A percentile compares a stretch with the other conserved stretches of the same genome.
These are phyloP conservation scores for Embidobia sp. DNA, from an alignment of 2,888 invertebrate species.

Conservation along the genomic window DNA sequence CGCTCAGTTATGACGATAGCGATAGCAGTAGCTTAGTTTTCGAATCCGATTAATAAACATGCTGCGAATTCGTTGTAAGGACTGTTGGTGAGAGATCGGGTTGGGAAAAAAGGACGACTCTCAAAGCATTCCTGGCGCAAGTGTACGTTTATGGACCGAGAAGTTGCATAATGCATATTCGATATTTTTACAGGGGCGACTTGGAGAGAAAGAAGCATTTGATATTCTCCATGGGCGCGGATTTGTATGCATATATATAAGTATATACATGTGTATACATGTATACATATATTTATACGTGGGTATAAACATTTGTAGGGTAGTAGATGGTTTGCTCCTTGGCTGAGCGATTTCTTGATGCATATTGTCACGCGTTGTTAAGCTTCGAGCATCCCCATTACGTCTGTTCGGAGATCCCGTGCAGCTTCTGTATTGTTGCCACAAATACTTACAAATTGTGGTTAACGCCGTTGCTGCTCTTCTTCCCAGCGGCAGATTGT, in stretches of 20 bases:
- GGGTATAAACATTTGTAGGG: conserved; percentile 52
- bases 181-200: conserved; percentile 71
- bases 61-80: conserved; percentile 58
- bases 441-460: conserved; percentile 56
- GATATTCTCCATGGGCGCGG: conserved; percentile 52
- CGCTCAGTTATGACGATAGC: conserved; percentile 45
- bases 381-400: conserved; percentile 77
- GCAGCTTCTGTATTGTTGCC: conserved; percentile 54
- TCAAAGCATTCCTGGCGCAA: conserved; percentile 71
- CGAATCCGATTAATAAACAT: conserved; percentile 70
- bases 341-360: conserved; percentile 76
- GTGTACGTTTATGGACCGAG: conserved; percentile 77
- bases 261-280: too few relatives aligned
- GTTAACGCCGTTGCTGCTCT: conserved; percentile 15
- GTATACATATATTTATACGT: too few relatives aligned
- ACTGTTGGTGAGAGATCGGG: conserved; percentile 38
- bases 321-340: conserved; percentile 45
- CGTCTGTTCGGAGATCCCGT: conserved; percentile 68
- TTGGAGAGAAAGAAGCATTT: conserved; percentile 50
- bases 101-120: conserved; percentile 66
- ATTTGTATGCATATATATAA: conserved; percentile 55
- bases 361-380: conserved; percentile 80
- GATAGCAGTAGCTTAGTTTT: conserved; percentile 26
- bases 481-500: conserved; percentile 5
- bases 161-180: conserved; percentile 79